Evolutionary conservation across 1,140 invertebrate species (phyloP), one percentile per base, ranked within the genome.

Genomic region (Hylaeus anthracinus): DNA sequence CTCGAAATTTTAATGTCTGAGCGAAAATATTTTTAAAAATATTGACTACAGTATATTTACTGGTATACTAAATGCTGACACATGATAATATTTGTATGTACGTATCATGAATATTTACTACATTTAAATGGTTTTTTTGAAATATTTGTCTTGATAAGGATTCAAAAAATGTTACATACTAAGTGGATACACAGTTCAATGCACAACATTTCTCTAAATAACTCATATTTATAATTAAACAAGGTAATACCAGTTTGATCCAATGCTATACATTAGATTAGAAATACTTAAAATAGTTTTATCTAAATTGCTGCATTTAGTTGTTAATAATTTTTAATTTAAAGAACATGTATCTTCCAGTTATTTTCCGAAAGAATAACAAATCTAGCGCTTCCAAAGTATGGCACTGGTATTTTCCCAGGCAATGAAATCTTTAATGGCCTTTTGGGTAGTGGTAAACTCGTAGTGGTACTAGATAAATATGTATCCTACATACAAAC

Each of bases 401-500:
- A 73, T 82, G 88, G 88, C 84, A 84, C 69, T 88, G 84, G 83
- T 83, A 86, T 87, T 82, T 90, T 90, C 78, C 55, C 71, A 75
- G 86, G 76, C 83, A 85, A 87, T 88, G 83, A 90, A 91, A 87
- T 86, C 82, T 86, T 72, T 85, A 89, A 91, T 88, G 89, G 90
- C 89, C 89, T 90, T 90, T 89, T 81, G 73, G 88, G 79, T 85
- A 72, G 86, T 88, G 86, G 78, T 76, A 83, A 48, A 86, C 63
- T 85, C 82, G 80, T 89, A 89, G 86, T 73, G 79, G 85, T 77
- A 77, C 87, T 87, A 86, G 83, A 82, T 76, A 86, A 76, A 61
- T 71, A 79, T 88, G 84, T 90, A 89, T 87, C 73, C 86, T 83
- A 86, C 83, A 83, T 88, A 83, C 81, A 72, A 84, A 86, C 86